Evolutionary conservation across 2,888 invertebrate genomes (phyloP).

Genomic region (Phengaris alcon): DNA sequence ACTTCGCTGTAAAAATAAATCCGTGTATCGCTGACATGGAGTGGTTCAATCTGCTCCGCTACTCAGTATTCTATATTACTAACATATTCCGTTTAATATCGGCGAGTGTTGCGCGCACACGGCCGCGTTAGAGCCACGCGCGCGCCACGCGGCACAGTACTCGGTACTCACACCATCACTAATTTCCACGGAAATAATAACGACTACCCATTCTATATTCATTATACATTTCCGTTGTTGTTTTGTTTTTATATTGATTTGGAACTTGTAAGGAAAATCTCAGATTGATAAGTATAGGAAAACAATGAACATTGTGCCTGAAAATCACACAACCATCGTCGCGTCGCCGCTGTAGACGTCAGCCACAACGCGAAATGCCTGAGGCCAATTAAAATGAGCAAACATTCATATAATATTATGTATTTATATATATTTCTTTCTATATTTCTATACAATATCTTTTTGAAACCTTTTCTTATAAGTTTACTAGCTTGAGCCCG

Average conservation of each 20-base stretch:
- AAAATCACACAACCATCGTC: no score
- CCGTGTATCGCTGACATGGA: constrained; percentile 57
- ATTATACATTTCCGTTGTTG: not conserved
- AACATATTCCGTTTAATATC: constrained; percentile 70
- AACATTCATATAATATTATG: no score
- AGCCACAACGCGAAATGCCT: no score
- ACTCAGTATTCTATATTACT: constrained; percentile 45
- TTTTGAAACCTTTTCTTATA: not conserved
- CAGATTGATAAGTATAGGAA: no score
- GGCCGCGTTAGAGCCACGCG: constrained; percentile 55
- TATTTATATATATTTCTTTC: no score
- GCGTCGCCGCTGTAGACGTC: no score
- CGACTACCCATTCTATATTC: constrained; percentile 41
- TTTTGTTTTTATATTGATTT: constrained; percentile 34
- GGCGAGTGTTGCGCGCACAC: constrained; percentile 57
- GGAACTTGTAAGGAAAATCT: not conserved
- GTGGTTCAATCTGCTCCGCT: constrained; percentile 59
- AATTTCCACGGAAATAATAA: constrained; percentile 46
- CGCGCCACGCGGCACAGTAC: constrained; percentile 50
- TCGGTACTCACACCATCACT: constrained; percentile 51
- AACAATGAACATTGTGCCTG: not conserved
- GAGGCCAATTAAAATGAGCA: no score
- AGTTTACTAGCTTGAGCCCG: not conserved
- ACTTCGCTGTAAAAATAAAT: constrained; percentile 33
- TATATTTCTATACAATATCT: no score